Base-by-base conservation (phyloP, 2,113 vertebrate species). In the Callorhinus ursinus region DNA sequence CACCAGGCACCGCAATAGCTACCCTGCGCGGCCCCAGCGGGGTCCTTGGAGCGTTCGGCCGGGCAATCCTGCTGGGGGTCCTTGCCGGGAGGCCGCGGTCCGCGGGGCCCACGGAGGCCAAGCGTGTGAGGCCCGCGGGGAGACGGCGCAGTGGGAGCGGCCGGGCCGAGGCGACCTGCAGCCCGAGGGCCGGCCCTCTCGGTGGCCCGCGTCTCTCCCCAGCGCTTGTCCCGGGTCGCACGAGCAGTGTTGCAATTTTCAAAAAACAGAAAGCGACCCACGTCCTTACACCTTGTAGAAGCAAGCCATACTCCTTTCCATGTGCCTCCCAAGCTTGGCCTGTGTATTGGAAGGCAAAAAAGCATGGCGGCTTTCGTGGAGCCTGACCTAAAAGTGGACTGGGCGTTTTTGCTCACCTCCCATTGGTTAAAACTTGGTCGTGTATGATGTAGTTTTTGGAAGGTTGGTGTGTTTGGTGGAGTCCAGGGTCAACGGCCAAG, bases 1-100 rank as follows among this genome's bases (percentile, higher is more conserved):
- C 69, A 15, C 13, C 91, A 82, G 96, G 96, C 93, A 49, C 81
- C 36, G 77, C 42, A 24, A 51, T 88, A 65, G 96, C 28, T 49
- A 87, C 46, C 95, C 88, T 12, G n/a, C 4, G n/a, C 6, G 53
- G 46, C 18, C 3, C 12, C 2, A 4, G 63, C 42, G 61, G 59
- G 96, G 97, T 82, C 93, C 87, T 97, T 97, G 93, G 95, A 97
- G 97, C 96, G 18, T 5, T 36, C 7, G 22, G 6, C 21, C 2
- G 89, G 96, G 81, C 97, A 96, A 83, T 72, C 93, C 46, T 2
- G 0, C 4, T 4, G 4, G 76, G 92, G 81, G 95, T 81, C 92
- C 74, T 95, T 16, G 72, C 67, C 0, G 1, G 0, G 63, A n/a
- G 2, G 42, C n/a, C 8, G 28, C 6, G 2, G 21, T 33, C 8